These are phyloP conservation scores for Rhizoglyphus robini DNA, from an alignment of 1,140 invertebrate species.

Conservation along the genomic window DNA sequence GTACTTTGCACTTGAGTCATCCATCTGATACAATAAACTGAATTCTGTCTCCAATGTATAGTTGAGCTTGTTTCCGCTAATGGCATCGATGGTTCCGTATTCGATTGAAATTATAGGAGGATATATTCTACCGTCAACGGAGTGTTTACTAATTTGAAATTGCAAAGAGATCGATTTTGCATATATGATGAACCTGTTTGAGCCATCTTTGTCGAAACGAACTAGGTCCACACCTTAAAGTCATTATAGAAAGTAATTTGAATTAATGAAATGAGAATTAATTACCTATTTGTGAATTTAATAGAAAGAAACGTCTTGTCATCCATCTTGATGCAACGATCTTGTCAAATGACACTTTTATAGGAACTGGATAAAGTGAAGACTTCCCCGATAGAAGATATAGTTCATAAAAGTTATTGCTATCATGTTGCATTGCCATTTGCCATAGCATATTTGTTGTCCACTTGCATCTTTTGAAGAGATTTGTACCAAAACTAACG, in stretches of 20 bases:
- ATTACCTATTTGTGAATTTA: conserved; percentile 42
- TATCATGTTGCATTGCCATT: conserved; percentile 33
- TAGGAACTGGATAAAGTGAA: conserved; percentile 43
- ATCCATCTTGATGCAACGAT: conserved; percentile 31
- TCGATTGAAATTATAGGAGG: conserved; percentile 20
- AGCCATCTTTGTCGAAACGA: conserved; percentile 20
- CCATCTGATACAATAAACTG: conserved; percentile 17
- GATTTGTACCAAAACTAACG: conserved; percentile 43
- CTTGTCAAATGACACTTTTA: conserved; percentile 38
- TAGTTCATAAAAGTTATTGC: conserved; percentile 40
- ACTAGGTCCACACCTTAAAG: too few species aligned
- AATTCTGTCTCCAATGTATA: background rate
- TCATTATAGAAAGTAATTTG: too few species aligned
- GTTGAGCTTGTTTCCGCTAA: background rate
- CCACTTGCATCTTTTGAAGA: conserved; percentile 39
- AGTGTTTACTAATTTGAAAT: conserved; percentile 13
- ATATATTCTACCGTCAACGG: conserved; percentile 12
- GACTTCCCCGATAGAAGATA: conserved; percentile 40
- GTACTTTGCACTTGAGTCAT: conserved; percentile 15
- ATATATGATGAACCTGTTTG: conserved; percentile 33
- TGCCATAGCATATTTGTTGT: conserved; percentile 40
- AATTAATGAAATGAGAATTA: conserved; percentile 1
- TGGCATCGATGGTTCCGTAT: conserved; percentile 16
- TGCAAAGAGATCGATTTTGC: conserved; percentile 28
- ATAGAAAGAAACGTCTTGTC: conserved; percentile 50